Conservation (phyloP, 2,888 invertebrate genomes). For the Romanomermis culicivorax region DNA sequence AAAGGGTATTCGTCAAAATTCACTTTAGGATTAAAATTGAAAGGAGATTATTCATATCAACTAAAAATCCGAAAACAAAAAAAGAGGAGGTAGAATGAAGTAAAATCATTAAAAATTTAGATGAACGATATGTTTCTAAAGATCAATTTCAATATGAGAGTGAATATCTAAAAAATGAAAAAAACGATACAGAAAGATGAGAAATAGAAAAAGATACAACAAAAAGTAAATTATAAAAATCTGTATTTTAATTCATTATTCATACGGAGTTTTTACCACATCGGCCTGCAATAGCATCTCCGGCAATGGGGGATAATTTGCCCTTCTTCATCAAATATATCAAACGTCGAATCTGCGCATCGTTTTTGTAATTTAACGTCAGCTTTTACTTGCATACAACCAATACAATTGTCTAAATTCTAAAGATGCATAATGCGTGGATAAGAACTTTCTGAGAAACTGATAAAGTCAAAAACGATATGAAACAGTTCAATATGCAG, state of each 20-base stretch:
- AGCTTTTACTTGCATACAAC: slow-evolving; percentile 30
- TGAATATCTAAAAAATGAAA: background rate
- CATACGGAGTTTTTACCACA: slow-evolving; percentile 29
- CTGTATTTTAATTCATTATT: background rate
- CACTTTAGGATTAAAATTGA: too few species aligned
- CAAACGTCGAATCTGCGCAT: slow-evolving; percentile 19
- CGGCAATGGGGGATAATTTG: slow-evolving; percentile 18
- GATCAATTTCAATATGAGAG: background rate
- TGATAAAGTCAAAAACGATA: too few species aligned
- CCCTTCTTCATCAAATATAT: slow-evolving; percentile 14
- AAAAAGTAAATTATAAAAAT: too few species aligned
- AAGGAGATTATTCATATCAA: too few species aligned
- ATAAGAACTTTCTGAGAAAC: too few species aligned
- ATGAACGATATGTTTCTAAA: too few species aligned
- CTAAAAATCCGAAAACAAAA: too few species aligned
- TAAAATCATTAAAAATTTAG: too few species aligned
- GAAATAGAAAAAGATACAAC: too few species aligned
- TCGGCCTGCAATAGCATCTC: slow-evolving; percentile 32
- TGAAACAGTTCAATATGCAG: too few species aligned
- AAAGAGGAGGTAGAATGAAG: too few species aligned
- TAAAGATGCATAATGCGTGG: slow-evolving; percentile 12
- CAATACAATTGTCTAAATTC: slow-evolving; percentile 31
- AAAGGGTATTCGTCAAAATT: too few species aligned
- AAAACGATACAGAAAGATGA: background rate
- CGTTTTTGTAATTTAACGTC: slow-evolving; percentile 31